Base-by-base conservation (phyloP, 2,888 invertebrate genomes). In the Andrena minutula region DNA sequence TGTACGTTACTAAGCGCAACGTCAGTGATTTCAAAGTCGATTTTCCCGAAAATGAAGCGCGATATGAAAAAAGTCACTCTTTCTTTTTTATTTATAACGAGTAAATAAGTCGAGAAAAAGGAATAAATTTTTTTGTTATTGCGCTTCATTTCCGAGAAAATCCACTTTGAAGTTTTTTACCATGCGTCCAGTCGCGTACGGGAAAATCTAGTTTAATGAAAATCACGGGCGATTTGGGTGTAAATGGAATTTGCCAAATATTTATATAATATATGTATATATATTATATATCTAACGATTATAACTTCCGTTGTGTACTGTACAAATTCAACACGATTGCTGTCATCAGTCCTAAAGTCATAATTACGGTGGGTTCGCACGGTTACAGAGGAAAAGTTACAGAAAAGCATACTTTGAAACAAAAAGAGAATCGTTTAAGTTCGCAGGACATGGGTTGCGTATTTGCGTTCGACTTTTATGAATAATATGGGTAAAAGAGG, bases 311-410 rank as follows among this genome's bases (percentile, higher is more conserved):
- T 77, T 86, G 79, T 79, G 70, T 87, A 89, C 88, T 91, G 90
- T 91, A 91, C 89, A 91, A 85, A 91, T 88, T 86, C 79, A 84
- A 82, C 82, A 86, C 75, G 84, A 89, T 84, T 75, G 74, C 83
- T 84, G 74, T 86, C 61, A 69, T 84, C 68, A 51, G 73, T 79
- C 56, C 75, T 64, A 56, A 70, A 51, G 65, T 61, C 56, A 58
- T 80, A 23, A 75, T 84, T 83, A 79, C 53, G 60, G 66, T 77
- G 81, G 66, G 77, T 32, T 69, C 65, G 58, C 69, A 80, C 58
- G 73, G 56, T 76, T 71, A 75, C 64, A 64, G 53, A 20, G 32
- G 60, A 56, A 47, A 47, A 53, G 35, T 74, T 75, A 66, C 30
- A 76, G 20, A 20, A 35, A 53, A 64, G 51, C 66, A 82, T 66